Percentiles rank a stretch among this genome's conserved stretches.
phyloP scores from a whole-genome alignment of 2,797 vertebrate genomes.

The Malurus splendens region DNA sequence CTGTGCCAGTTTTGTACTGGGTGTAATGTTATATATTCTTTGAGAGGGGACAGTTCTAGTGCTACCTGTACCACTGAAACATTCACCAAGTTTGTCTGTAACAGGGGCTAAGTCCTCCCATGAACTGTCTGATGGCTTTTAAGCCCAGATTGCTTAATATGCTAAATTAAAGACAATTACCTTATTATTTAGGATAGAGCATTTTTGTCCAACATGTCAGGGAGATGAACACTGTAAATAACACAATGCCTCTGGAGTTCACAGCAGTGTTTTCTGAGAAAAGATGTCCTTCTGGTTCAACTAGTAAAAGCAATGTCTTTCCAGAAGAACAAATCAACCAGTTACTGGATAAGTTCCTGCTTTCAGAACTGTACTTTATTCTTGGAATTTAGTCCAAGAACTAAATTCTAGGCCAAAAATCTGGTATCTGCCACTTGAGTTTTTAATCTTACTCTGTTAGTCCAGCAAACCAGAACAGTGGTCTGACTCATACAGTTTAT shows the following conservation, averaged over 20 bases:
- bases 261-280: neutral
- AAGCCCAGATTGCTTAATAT: neutral
- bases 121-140: neutral
- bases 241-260: neutral
- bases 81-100: neutral
- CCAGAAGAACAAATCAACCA: neutral
- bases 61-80: neutral
- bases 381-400: neutral
- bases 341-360: neutral
- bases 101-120: neutral
- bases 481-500: neutral
- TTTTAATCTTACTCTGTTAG: neutral
- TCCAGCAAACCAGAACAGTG: neutral
- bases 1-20: neutral
- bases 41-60: neutral
- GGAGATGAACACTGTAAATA: neutral
- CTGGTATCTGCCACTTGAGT: neutral
- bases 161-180: neutral
- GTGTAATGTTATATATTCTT: neutral
- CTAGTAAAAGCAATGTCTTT: neutral
- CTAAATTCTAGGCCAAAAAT: neutral
- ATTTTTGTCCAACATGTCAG: neutral
- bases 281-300: neutral
- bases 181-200: neutral
- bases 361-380: neutral